Conservation (phyloP, 2,797 vertebrate genomes). For the Oophaga sylvatica region DNA sequence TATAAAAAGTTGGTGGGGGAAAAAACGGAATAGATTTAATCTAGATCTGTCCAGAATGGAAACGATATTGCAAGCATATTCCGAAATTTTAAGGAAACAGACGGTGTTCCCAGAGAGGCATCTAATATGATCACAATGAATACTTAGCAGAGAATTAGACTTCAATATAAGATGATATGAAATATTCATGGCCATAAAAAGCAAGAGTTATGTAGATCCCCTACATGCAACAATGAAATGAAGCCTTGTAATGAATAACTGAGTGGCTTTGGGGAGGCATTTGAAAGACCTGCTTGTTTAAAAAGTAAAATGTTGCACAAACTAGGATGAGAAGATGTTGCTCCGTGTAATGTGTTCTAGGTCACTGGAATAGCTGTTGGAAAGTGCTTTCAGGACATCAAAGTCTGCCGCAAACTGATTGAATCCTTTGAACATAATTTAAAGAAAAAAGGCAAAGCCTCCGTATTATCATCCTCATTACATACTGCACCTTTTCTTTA, state of each 20-base stretch:
- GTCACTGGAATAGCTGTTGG: slow-evolving; percentile 58
- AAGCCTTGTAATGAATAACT: slow-evolving; percentile 63
- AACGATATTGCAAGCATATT: slow-evolving; percentile 27
- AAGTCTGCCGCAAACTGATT: slow-evolving; percentile 47
- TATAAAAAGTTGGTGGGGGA: neutral
- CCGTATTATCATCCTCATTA: slow-evolving; percentile 42
- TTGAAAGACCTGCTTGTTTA: slow-evolving; percentile 60
- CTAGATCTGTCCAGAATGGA: slow-evolving; percentile 25
- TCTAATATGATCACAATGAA: slow-evolving; percentile 62
- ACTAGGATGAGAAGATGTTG: slow-evolving; percentile 54
- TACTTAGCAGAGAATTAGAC: slow-evolving; percentile 61
- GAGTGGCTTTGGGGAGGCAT: slow-evolving; percentile 59
- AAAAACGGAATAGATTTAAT: slow-evolving; percentile 4
- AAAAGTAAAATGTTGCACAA: slow-evolving; percentile 63
- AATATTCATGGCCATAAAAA: slow-evolving; percentile 62
- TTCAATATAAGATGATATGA: slow-evolving; percentile 61
- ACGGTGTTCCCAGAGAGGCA: slow-evolving; percentile 53
- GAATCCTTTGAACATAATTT: slow-evolving; percentile 62
- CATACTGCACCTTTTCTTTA: slow-evolving; percentile 29
- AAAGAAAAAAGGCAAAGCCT: slow-evolving; percentile 39
- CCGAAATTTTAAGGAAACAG: slow-evolving; percentile 36
- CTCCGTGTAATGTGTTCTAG: slow-evolving; percentile 57
- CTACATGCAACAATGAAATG: slow-evolving; percentile 63
- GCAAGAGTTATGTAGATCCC: slow-evolving; percentile 57
- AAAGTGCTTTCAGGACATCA: slow-evolving; percentile 60